Evolutionary conservation across 2,888 invertebrate species (phyloP).

Genomic region (Oligia fasciuncula): DNA sequence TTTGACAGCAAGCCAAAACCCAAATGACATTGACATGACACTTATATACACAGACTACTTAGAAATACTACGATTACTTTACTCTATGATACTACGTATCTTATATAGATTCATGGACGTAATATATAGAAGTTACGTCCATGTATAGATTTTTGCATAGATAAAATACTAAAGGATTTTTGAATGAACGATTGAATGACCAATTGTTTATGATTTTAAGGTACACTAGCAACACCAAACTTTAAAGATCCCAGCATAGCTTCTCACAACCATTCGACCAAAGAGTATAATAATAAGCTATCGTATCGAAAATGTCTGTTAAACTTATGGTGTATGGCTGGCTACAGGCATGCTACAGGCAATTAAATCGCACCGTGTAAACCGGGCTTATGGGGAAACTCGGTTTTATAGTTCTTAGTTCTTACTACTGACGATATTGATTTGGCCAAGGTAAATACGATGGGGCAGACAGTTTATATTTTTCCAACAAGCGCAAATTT

Average conservation of each 20-base stretch:
- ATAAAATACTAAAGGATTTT: not conserved
- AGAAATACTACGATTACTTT: no score
- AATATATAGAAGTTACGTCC: no score
- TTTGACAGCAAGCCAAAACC: slow-evolving; percentile 33
- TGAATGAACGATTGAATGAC: not conserved
- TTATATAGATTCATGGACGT: no score
- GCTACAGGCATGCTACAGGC: not conserved
- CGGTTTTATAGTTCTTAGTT: not conserved
- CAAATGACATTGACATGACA: slow-evolving; percentile 27
- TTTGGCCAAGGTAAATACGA: not conserved
- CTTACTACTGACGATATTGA: not conserved
- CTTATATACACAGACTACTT: no score
- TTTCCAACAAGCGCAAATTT: not conserved
- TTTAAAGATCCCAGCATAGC: not conserved
- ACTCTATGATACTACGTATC: no score
- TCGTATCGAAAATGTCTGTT: not conserved
- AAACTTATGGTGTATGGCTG: not conserved
- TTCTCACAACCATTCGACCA: no score
- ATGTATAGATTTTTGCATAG: no score
- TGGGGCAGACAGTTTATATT: not conserved
- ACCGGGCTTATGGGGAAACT: not conserved
- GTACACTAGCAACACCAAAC: not conserved
- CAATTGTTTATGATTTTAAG: not conserved
- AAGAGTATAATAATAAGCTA: no score
- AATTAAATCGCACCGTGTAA: no score